Percentiles rank a stretch among this genome's conserved stretches.
These are phyloP conservation scores for Suillia variegata DNA, from an alignment of 2,888 invertebrate species.

Conservation along the genomic window DNA sequence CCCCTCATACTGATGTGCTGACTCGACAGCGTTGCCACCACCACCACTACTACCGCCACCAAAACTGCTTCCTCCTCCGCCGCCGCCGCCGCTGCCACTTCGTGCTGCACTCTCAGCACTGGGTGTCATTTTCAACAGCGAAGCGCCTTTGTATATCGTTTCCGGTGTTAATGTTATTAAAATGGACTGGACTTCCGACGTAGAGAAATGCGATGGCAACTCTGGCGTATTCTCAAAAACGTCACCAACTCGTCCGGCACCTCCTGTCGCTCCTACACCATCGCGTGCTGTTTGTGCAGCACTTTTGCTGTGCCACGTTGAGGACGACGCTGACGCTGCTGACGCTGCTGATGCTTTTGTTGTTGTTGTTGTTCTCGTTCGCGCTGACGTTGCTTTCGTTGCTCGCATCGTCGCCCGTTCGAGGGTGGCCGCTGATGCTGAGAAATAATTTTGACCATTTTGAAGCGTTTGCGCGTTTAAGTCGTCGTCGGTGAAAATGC, in stretches of 20 bases:
- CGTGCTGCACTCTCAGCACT: slow-evolving; percentile 37
- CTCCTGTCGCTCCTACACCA: slow-evolving; percentile 3
- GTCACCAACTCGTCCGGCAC: slow-evolving; percentile 9
- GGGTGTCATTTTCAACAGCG: slow-evolving; percentile 52
- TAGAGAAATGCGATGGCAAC: slow-evolving; percentile 22
- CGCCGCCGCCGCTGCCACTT: slow-evolving; percentile 21
- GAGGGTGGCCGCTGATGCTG: slow-evolving; percentile 23
- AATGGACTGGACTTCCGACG: slow-evolving; percentile 41
- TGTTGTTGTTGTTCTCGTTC: slow-evolving; percentile 25
- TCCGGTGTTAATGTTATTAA: slow-evolving; percentile 61
- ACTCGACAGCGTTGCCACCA: slow-evolving; percentile 35
- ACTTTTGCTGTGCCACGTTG: slow-evolving; percentile 16
- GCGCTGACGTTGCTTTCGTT: slow-evolving; percentile 14
- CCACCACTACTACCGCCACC: slow-evolving; percentile 27
- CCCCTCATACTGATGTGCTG: slow-evolving; percentile 56
- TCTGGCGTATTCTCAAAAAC: slow-evolving; percentile 15
- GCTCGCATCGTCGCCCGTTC: slow-evolving; percentile 13
- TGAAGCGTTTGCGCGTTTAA: slow-evolving; percentile 25
- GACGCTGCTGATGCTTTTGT: slow-evolving; percentile 22
- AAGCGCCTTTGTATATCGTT: slow-evolving; percentile 61
- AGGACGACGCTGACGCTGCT: slow-evolving; percentile 20
- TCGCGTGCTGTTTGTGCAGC: slow-evolving; percentile 11
- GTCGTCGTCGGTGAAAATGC: slow-evolving; percentile 55
- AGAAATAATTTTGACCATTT: slow-evolving; percentile 30
- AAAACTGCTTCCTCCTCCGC: slow-evolving; percentile 23